Conservation (phyloP, 2,888 invertebrate genomes). For the Microchrysa polita region DNA sequence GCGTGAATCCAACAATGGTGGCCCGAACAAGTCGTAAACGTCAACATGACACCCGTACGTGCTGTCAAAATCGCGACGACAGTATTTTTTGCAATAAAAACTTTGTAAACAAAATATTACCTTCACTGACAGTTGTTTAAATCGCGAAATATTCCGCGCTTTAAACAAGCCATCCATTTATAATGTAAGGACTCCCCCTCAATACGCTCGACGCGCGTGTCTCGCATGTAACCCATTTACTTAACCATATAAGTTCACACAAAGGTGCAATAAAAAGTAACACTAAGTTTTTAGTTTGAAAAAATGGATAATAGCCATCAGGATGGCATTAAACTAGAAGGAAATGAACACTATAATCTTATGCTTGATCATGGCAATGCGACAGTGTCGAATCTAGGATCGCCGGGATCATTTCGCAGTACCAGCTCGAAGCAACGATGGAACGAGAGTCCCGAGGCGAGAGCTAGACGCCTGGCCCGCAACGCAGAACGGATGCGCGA, state of each 20-base stretch:
- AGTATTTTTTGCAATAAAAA: conserved; percentile 40
- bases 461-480: conserved; percentile 62
- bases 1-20: conserved; percentile 31
- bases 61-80: conserved; percentile 41
- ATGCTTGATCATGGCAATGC: conserved; percentile 54
- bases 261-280: conserved; percentile 31
- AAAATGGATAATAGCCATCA: conserved; percentile 55
- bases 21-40: conserved; percentile 21
- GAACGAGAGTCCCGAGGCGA: conserved; percentile 64
- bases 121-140: conserved; percentile 35
- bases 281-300: background rate
- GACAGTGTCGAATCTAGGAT: conserved; percentile 50
- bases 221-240: conserved; percentile 19
- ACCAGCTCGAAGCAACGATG: conserved; percentile 58
- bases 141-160: conserved; percentile 18
- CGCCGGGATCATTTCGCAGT: conserved; percentile 52
- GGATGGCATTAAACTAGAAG: conserved; percentile 64
- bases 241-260: conserved; percentile 12
- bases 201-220: background rate
- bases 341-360: conserved; percentile 59
- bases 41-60: conserved; percentile 32
- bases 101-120: conserved; percentile 44
- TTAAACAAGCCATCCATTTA: conserved; percentile 4
- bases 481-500: conserved; percentile 65
- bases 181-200: conserved; percentile 27